Percentiles rank a stretch among this genome's conserved stretches.
Conservation (phyloP, 2,888 invertebrate species). For the Panopea generosa region DNA sequence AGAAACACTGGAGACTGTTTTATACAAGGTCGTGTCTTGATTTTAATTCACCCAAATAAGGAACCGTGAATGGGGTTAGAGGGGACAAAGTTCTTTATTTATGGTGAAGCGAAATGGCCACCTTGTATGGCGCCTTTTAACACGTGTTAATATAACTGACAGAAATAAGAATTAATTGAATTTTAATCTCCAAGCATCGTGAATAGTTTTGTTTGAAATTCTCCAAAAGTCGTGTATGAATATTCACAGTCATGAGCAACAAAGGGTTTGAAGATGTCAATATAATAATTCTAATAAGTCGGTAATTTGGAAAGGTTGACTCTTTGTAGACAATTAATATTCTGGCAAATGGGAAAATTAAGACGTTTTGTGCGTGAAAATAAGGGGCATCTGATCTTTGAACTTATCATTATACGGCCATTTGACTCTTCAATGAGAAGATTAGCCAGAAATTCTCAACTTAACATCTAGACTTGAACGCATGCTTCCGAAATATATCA, state of each 20-base stretch:
- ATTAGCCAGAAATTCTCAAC: too few species aligned
- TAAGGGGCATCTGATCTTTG: too few species aligned
- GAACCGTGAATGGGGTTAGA: slow-evolving; percentile 34
- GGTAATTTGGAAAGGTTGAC: slow-evolving; percentile 17
- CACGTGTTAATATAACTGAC: slow-evolving; percentile 26
- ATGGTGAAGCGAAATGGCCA: slow-evolving; percentile 48
- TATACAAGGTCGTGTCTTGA: slow-evolving; percentile 33
- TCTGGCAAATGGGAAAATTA: slow-evolving; percentile 36
- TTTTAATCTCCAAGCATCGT: slow-evolving; percentile 45
- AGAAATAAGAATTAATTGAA: slow-evolving; percentile 60
- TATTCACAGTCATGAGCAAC: slow-evolving; percentile 53
- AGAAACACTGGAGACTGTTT: slow-evolving; percentile 53
- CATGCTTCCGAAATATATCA: too few species aligned
- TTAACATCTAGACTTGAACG: too few species aligned
- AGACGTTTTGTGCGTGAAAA: slow-evolving; percentile 9
- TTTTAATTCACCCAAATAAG: slow-evolving; percentile 25
- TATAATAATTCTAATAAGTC: slow-evolving; percentile 35
- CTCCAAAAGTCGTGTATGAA: slow-evolving; percentile 55
- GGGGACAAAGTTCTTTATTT: slow-evolving; percentile 52
- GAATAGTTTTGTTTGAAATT: slow-evolving; percentile 60
- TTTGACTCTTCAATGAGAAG: too few species aligned
- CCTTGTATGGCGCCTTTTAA: slow-evolving; percentile 16
- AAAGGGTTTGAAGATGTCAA: slow-evolving; percentile 35
- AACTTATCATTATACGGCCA: too few species aligned
- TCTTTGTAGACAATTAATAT: slow-evolving; percentile 40